Evolutionary conservation across 2,797 vertebrate genomes (phyloP).

Genomic region (Scolopax bukidnonensis): DNA sequence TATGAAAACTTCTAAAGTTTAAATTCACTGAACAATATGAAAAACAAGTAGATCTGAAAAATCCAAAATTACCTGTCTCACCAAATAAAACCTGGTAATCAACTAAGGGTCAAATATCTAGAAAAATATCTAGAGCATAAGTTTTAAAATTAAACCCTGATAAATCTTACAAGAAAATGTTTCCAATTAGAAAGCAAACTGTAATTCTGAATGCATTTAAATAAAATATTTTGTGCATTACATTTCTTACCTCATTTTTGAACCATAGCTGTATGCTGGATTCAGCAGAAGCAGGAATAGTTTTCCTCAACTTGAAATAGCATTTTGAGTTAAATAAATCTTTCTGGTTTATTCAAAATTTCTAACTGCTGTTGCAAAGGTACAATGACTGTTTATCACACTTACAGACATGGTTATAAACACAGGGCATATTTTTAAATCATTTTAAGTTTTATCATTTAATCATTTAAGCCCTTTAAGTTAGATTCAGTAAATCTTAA

Average conservation of each 20-base stretch:
- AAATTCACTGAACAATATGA: neutral
- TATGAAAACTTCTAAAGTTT: neutral
- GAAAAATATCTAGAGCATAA: neutral
- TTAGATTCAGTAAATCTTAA: neutral
- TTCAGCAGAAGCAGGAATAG: neutral
- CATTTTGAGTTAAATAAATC: neutral
- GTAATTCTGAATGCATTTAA: neutral
- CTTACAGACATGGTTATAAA: neutral
- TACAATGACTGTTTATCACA: neutral
- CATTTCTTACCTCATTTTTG: neutral
- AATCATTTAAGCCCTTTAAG: neutral
- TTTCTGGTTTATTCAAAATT: neutral
- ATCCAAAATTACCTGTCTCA: rapidly evolving
- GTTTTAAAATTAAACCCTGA: neutral
- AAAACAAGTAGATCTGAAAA: neutral
- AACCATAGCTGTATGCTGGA: rapidly evolving
- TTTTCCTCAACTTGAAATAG: neutral
- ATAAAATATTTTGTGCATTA: neutral
- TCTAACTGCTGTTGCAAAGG: neutral
- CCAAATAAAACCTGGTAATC: neutral
- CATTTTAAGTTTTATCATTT: neutral
- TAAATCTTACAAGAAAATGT: neutral
- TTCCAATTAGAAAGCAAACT: neutral
- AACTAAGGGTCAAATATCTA: neutral
- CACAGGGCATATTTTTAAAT: neutral